A percentile compares a stretch with the other conserved stretches of the same genome.
Conservation (phyloP, 2,797 vertebrate genomes). For the Sphenodon punctatus region DNA sequence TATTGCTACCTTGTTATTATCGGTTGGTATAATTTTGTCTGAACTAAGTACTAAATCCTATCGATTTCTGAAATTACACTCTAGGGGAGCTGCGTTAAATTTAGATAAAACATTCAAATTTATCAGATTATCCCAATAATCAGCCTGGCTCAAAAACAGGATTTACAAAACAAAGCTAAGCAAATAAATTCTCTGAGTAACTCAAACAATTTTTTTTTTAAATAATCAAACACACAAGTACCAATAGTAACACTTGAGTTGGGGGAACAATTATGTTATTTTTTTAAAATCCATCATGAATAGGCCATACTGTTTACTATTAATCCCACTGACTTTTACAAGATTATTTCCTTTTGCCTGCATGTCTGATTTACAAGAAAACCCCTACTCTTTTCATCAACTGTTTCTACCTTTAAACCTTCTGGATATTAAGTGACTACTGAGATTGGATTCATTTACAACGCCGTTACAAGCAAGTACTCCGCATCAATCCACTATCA, state of each 20-base stretch:
- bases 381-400: too few relatives aligned
- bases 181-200: constrained; percentile 13
- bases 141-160: constrained; percentile 3
- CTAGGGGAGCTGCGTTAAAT: constrained; percentile 9
- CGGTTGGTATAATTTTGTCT: background rate
- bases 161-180: constrained; percentile 2
- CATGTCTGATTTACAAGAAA: background rate
- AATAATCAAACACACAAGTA: too few relatives aligned
- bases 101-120: constrained; percentile 10
- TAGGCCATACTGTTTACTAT: background rate
- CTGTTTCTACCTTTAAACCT: background rate
- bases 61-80: background rate
- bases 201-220: too few relatives aligned
- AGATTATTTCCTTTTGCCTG: background rate
- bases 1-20: constrained; percentile 31
- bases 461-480: background rate
- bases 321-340: background rate
- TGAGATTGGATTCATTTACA: fast-evolving
- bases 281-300: background rate
- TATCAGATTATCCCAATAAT: constrained; percentile 7
- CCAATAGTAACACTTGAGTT: background rate
- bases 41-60: constrained; percentile 21
- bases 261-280: background rate
- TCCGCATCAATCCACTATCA: background rate
- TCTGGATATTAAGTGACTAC: background rate